These are phyloP conservation scores for Amphipyra berbera DNA, from an alignment of 2,888 invertebrate genomes.

Conservation along the genomic window DNA sequence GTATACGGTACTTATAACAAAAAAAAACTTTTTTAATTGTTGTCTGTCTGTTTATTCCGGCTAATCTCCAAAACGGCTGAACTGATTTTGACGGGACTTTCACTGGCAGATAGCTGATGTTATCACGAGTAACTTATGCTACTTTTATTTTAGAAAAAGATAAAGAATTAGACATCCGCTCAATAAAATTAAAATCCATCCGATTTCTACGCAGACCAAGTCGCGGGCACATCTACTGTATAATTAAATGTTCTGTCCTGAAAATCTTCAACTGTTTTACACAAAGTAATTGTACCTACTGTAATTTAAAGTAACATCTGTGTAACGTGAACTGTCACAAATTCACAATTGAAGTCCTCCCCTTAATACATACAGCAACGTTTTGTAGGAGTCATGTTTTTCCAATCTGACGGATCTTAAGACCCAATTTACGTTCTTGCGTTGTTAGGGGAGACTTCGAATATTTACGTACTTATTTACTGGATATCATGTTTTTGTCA, in stretches of 20 bases:
- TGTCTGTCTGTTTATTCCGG: no score
- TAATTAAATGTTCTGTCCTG: slow-evolving; percentile 18
- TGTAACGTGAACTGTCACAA: slow-evolving; percentile 23
- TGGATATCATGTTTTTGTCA: neutral
- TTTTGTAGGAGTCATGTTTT: slow-evolving; percentile 23
- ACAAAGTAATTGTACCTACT: slow-evolving; percentile 30
- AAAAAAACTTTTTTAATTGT: no score
- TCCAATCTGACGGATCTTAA: slow-evolving; percentile 14
- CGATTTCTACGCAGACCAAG: no score
- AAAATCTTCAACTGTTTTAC: slow-evolving; percentile 20
- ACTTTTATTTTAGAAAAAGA: no score
- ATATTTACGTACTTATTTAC: slow-evolving; percentile 2
- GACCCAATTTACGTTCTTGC: slow-evolving; percentile 22
- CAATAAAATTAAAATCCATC: no score
- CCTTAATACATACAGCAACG: slow-evolving; percentile 12
- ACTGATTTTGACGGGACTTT: no score
- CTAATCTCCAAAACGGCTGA: no score
- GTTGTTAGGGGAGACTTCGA: slow-evolving; percentile 5
- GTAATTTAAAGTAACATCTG: slow-evolving; percentile 42
- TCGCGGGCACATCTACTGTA: no score
- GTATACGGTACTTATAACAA: no score
- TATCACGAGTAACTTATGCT: no score
- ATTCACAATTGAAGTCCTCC: slow-evolving; percentile 10
- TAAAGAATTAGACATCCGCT: no score
- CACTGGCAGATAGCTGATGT: no score